Evolutionary conservation across 2,888 invertebrate genomes (phyloP), one percentile per base, ranked within the genome.

Genomic region (Cactoblastis cactorum): DNA sequence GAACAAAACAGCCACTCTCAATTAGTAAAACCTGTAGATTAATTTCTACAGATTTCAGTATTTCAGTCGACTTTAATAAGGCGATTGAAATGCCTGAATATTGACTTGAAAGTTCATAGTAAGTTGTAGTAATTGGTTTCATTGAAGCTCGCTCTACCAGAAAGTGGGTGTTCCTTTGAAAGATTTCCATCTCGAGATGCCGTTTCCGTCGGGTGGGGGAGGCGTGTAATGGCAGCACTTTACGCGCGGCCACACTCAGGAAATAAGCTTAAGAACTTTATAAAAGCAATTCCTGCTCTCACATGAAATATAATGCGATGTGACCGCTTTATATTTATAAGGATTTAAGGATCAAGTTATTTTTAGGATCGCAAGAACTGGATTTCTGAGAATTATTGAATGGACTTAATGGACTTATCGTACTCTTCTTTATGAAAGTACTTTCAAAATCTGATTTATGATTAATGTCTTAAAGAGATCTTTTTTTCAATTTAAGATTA

Each of bases 181-280:
- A 65, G 71, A 74, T 72, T 76, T 75, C 71, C 69, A 67, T 65
- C 69, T 72, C 60, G 62, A 65, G 70, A 67, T 63, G 64, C 60
- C 67, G 70, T 62, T 78, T 79, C 80, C 77, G 74, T 52, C 47
- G 58, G 65, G 58, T 61, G 62, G 54, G 65, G 55, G 62, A 65
- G 67, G 59, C 62, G 69, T 61, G 74, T 86, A 88, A 89, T 87
- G 86, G 86, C 74, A 81, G 80, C 87, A 88, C 88, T 88, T 88
- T 85, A 83, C 82, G 70, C 83, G 77, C 83, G 71, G 74, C 80
- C 80, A 79, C 81, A 78, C 80, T 74, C 84, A 83, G 88, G 88
- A 88, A 89, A 88, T 89, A 88, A 89, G 88, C 89, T 88, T 85
- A 84, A 80, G 80, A 87, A 88, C 85, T 87, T 78, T 80, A 77